Evolutionary conservation across 2,888 invertebrate genomes (phyloP), one percentile per base, ranked within the genome.

Genomic region (Nymphalis urticae): DNA sequence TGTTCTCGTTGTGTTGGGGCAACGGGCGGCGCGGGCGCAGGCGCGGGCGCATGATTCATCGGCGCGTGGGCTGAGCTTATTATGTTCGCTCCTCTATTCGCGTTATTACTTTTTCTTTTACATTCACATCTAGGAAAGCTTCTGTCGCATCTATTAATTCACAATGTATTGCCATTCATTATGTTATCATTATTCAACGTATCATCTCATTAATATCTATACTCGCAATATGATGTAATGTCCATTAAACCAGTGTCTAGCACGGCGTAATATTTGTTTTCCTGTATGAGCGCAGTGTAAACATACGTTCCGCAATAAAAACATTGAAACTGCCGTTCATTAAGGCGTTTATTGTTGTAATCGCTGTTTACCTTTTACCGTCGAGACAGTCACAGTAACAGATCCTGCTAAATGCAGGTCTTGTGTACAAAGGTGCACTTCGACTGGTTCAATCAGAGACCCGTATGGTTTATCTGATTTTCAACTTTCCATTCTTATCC

Each of bases 31-130:
- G 68, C 48, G 63, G 65, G 62, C 63, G 65, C 66, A 56, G 62
- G 71, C 82, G 82, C 84, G 75, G 81, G 84, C 82, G 88, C 83
- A 79, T 92, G 92, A 91, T 82, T 92, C 92, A 91, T 82, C 86
- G 79, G 82, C 88, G 90, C 92, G 92, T 91, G 90, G 92, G 92
- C 81, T 65, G 85, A 85, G 82, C 89, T 88, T 89, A 91, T 90
- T 91, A 87, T 90, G 81, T 84, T 86, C 82, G 79, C 81, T 80
- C 82, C 80, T 85, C 85, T 87, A 85, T 82, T 84, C 84, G 85
- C 79, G 83, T 83, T 83, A 83, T 85, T 85, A 83, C 83, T 88
- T 86, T 88, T 90, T 86, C 85, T 86, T 85, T 85, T 81, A 77
- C 76, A 76, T 82, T 80, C 78, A 81, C 79, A 77, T 80, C 79